Conservation (phyloP, 1,140 invertebrate genomes). For the Cydia fagiglandana region DNA sequence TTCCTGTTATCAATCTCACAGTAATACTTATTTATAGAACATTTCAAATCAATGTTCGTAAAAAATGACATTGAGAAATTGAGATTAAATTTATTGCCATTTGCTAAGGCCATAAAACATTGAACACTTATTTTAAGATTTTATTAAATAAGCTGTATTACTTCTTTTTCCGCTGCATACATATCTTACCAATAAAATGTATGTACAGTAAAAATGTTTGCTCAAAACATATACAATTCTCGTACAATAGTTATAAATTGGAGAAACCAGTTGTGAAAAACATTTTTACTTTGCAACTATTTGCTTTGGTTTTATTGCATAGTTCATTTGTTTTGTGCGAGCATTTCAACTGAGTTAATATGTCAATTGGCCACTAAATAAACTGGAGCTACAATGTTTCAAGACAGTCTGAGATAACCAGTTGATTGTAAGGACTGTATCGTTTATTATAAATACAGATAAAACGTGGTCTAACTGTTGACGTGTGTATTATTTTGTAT, state of each 20-base stretch:
- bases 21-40: not conserved
- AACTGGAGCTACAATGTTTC: not conserved
- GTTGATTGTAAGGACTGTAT: no score
- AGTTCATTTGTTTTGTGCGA: not conserved
- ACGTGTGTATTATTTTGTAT: no score
- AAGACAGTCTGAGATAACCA: not conserved
- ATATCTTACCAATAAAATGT: not conserved
- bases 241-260: not conserved
- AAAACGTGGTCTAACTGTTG: no score
- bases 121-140: not conserved
- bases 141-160: not conserved
- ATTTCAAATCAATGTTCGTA: not conserved
- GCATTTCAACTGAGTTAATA: constrained; percentile 1
- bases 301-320: constrained; percentile 3
- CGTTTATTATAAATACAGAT: no score
- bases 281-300: not conserved
- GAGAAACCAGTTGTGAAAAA: not conserved
- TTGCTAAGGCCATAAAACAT: not conserved
- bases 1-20: constrained; percentile 1
- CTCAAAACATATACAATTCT: not conserved
- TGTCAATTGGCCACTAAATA: constrained; percentile 13
- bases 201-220: not conserved
- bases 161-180: not conserved
- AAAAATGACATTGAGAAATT: not conserved
- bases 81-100: not conserved